Evolutionary conservation across 2,888 invertebrate species (phyloP).

Genomic region (Lagria hirta): DNA sequence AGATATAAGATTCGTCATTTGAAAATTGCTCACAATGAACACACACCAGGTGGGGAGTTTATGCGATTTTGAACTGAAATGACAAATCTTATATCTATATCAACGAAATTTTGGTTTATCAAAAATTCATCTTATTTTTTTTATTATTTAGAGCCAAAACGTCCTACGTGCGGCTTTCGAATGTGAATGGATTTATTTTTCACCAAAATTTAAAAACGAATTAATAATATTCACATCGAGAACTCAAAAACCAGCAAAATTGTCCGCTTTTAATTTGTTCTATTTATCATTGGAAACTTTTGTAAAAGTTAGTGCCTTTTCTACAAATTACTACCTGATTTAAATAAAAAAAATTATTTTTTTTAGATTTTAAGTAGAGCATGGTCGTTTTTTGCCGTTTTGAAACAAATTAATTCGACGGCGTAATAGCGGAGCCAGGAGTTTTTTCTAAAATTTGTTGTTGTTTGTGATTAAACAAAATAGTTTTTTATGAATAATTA

Average conservation of each 20-base stretch:
- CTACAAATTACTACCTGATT: neutral
- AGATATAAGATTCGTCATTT: neutral
- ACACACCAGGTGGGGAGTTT: too few species aligned
- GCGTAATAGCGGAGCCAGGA: too few species aligned
- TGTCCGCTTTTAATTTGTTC: constrained; percentile 10
- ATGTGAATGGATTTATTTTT: constrained; percentile 6
- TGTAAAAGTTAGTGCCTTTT: constrained; percentile 2
- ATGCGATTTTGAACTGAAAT: too few species aligned
- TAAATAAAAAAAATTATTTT: neutral
- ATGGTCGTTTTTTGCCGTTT: constrained; percentile 17
- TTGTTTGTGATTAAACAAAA: too few species aligned
- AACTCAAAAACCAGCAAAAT: constrained; percentile 4
- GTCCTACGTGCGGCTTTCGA: constrained; percentile 6
- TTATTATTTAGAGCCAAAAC: constrained; percentile 6
- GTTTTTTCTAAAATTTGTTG: too few species aligned
- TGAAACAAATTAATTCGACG: constrained; percentile 6
- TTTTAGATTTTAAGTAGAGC: constrained; percentile 3
- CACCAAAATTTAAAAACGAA: constrained; percentile 5
- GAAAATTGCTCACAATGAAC: too few species aligned
- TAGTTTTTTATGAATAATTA: too few species aligned
- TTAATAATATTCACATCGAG: constrained; percentile 8
- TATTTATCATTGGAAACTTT: constrained; percentile 6
- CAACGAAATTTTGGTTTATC: too few species aligned
- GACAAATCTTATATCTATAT: too few species aligned
- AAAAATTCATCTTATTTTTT: too few species aligned